phyloP scores from a whole-genome alignment of 2,113 vertebrate species.

The Cephalopholis sonnerati region DNA sequence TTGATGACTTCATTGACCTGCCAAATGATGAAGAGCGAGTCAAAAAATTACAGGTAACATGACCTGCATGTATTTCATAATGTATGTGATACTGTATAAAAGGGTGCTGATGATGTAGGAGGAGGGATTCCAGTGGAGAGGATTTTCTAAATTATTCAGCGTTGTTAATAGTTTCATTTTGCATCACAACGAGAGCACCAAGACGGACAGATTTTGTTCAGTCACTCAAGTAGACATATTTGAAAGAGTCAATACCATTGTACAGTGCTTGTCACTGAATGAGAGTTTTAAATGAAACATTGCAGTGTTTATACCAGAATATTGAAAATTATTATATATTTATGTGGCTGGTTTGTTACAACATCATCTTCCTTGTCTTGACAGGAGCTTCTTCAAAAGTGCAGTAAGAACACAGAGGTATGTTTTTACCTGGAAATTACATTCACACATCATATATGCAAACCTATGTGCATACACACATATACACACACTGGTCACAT shows the following conservation, averaged over 20 bases:
- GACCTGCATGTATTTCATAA: background rate
- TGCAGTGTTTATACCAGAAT: background rate
- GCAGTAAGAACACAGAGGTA: conserved; percentile 86
- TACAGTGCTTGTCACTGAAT: background rate
- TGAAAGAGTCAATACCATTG: background rate
- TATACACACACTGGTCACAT: conserved; percentile 1
- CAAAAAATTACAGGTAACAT: conserved; percentile 84
- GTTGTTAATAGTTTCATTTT: background rate
- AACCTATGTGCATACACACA: background rate
- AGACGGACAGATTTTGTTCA: background rate
- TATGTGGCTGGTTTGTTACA: background rate
- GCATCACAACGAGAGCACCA: background rate
- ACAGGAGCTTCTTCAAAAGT: conserved; percentile 86
- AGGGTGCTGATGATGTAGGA: background rate
- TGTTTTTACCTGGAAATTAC: conserved; percentile 38
- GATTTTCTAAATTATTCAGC: background rate
- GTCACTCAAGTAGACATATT: background rate
- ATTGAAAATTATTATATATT: background rate
- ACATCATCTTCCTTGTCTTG: background rate
- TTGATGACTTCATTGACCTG: conserved; percentile 89
- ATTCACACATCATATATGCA: background rate
- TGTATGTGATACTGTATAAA: background rate
- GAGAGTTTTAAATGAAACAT: background rate
- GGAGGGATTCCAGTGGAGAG: too few relatives aligned
- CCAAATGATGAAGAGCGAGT: conserved; percentile 84